phyloP scores from a whole-genome alignment of 1,140 invertebrate species.

The Chrysomallon squamiferum region DNA sequence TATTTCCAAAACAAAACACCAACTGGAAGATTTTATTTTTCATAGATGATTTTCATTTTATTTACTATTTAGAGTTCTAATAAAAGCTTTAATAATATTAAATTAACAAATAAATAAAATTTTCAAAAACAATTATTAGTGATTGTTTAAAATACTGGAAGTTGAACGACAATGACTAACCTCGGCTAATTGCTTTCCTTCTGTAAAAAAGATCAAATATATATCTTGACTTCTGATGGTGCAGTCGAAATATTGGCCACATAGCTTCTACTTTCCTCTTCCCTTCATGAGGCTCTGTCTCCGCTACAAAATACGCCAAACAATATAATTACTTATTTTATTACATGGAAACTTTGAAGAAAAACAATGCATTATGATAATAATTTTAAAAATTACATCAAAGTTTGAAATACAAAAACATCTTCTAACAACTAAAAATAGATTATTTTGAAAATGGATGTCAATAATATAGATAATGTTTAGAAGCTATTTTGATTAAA shows the following conservation, averaged over 20 bases:
- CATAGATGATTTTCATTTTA: no score
- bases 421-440: no score
- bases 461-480: no score
- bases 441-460: no score
- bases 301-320: conserved; percentile 72
- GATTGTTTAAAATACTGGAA: background rate
- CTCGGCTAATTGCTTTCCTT: conserved; percentile 93
- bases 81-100: no score
- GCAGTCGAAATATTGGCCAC: conserved; percentile 99
- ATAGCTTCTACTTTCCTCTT: conserved; percentile 97
- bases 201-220: conserved; percentile 97
- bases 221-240: conserved; percentile 97
- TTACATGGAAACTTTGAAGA: background rate
- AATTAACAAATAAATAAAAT: background rate
- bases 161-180: conserved; percentile 59
- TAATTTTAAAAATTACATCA: background rate
- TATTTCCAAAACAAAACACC: no score
- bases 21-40: no score
- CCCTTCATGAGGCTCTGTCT: conserved; percentile 98
- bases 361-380: background rate
- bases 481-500: no score
- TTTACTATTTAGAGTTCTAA: no score
- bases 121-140: background rate
- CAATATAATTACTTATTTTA: background rate
- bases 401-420: no score